Base-by-base conservation (phyloP, 2,797 vertebrate species). In the Helarctos malayanus region DNA sequence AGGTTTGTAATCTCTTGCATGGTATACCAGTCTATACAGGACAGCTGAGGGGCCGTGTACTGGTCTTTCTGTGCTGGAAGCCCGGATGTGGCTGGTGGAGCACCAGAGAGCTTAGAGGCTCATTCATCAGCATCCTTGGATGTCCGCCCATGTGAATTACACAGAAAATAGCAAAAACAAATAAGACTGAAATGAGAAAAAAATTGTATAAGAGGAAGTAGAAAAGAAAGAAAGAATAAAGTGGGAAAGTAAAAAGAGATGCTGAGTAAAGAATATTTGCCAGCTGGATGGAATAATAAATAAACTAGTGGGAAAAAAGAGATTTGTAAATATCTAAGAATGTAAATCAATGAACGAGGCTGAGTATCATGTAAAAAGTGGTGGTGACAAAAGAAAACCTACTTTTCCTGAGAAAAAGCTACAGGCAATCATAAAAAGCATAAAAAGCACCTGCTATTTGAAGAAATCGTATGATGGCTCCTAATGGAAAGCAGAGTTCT, bases 191-290 rank as follows among this genome's bases (percentile, higher is more conserved):
- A 89, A 83, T 57, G 35, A 56, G 16, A 41, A 41, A 41, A 54
- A 19, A 41, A 41, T 41, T 41, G 27, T 32, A 3, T 47, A 38
- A 49, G 45, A 83, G 16, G 19, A 81, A 89, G 57, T 4, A 81
- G n/a, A 38, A 63, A 94, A 69, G n/a, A 83, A 86, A 79, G 27
- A 82, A 78, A 80, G 71, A 71, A 54, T 95, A 82, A 84, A 79
- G 61, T 47, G 12, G 47, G 32, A 85, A 95, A 92, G 4, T 75
- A 61, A 94, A 90, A 94, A 89, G 79, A 86, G 19, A 61, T 71
- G 25, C 54, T 25, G 18, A 90, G n/a, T 49, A 83, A 84, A 94
- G 49, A 59, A 54, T 59, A 76, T 81, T 61, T 65, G 29, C 35
- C 32, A 49, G 41, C 12, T 71, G 79, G 41, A 56, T 14, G 15